Conservation (phyloP, 2,113 vertebrate genomes). For the Carlito syrichta region DNA sequence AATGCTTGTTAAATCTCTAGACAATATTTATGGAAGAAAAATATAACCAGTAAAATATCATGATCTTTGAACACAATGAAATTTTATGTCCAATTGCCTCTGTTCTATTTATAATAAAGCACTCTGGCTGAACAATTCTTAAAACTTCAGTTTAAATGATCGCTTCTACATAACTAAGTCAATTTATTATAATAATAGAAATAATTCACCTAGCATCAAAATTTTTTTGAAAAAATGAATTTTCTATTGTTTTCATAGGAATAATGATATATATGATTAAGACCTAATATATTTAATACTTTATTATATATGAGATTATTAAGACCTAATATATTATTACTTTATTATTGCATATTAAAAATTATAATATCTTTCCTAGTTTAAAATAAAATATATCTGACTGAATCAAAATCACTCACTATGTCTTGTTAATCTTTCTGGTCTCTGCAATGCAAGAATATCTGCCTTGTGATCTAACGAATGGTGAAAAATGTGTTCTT, state of each 20-base stretch:
- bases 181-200: neutral
- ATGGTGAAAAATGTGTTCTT: neutral
- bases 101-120: neutral
- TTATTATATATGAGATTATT: no score
- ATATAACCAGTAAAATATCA: neutral
- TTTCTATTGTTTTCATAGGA: no score
- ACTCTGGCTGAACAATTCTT: neutral
- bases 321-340: neutral
- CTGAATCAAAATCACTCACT: neutral
- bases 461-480: neutral
- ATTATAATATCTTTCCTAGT: neutral
- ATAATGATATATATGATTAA: no score
- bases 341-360: no score
- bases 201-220: neutral
- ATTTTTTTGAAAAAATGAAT: no score
- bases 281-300: no score
- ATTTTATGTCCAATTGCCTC: neutral
- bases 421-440: neutral
- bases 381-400: neutral
- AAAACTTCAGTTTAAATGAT: neutral
- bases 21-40: neutral
- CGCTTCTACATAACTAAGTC: neutral
- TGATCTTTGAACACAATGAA: neutral
- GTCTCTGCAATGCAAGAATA: neutral
- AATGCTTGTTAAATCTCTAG: neutral